A percentile compares a stretch with the other conserved stretches of the same genome.
Conservation (phyloP, 1,140 invertebrate species). For the Trachymyrmex cornetzi region DNA sequence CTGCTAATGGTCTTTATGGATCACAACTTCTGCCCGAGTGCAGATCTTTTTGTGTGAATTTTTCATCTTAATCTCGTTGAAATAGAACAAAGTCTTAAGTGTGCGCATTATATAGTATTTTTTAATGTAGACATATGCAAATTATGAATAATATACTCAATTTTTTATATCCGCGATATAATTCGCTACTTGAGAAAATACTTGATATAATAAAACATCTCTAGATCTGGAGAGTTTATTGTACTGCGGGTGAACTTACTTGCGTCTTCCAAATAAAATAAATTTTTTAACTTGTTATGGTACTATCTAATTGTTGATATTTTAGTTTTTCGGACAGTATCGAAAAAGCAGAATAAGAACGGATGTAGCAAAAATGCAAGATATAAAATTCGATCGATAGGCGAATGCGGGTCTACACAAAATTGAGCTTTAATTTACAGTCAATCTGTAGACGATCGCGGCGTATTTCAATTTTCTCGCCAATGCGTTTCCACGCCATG, state of each 20-base stretch:
- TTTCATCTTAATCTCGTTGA: background rate
- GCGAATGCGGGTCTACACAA: background rate
- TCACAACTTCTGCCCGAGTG: conserved; percentile 32
- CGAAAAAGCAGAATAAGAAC: background rate
- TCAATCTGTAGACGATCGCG: conserved; percentile 26
- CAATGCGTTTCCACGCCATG: conserved; percentile 22
- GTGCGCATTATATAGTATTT: background rate
- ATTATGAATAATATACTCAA: background rate
- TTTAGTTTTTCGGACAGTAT: background rate
- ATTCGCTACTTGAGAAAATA: background rate
- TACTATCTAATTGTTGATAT: background rate
- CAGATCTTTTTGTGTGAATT: conserved; percentile 15
- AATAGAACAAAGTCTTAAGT: background rate
- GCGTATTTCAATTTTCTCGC: conserved; percentile 52
- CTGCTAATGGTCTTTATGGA: background rate
- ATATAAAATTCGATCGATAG: background rate
- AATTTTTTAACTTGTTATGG: background rate
- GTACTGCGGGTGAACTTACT: background rate
- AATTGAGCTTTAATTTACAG: conserved; percentile 54
- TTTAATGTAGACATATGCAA: background rate
- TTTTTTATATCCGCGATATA: background rate
- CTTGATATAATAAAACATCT: background rate
- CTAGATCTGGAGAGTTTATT: background rate
- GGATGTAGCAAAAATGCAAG: background rate
- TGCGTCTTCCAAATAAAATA: background rate